Evolutionary conservation across 2,888 invertebrate species (phyloP).

Genomic region (Aspidiotus destructor): DNA sequence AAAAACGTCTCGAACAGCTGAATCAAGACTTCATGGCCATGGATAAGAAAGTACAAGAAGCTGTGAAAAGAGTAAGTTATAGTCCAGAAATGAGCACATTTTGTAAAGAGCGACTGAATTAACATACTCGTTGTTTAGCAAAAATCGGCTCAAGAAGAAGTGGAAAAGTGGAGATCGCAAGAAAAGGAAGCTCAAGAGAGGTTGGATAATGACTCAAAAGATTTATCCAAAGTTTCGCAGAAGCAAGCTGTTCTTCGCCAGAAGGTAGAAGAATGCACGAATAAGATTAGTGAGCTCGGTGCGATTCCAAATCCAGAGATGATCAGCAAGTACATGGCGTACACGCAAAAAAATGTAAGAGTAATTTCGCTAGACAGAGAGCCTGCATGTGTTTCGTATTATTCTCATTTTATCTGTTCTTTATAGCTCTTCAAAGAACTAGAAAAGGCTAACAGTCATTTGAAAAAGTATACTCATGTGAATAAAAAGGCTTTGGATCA

Average conservation of each 20-base stretch:
- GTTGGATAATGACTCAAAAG: slow-evolving; percentile 91
- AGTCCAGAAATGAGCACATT: no score
- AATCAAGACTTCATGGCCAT: slow-evolving; percentile 70
- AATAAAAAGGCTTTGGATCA: slow-evolving; percentile 99
- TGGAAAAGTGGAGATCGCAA: slow-evolving; percentile 58
- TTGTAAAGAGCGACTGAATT: no score
- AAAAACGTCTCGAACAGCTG: slow-evolving; percentile 69
- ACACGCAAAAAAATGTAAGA: slow-evolving; percentile 61
- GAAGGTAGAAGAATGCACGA: slow-evolving; percentile 88
- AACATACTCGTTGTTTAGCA: slow-evolving; percentile 22
- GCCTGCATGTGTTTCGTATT: neutral
- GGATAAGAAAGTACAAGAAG: slow-evolving; percentile 64
- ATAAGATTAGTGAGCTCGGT: slow-evolving; percentile 92
- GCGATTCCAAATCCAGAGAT: slow-evolving; percentile 88
- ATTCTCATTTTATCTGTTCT: slow-evolving; percentile 34
- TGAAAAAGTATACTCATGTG: slow-evolving; percentile 98
- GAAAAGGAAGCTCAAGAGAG: slow-evolving; percentile 88
- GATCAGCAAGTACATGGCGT: slow-evolving; percentile 61
- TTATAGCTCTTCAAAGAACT: slow-evolving; percentile 83
- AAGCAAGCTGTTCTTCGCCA: slow-evolving; percentile 86
- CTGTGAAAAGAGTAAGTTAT: slow-evolving; percentile 49
- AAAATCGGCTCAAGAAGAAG: slow-evolving; percentile 35
- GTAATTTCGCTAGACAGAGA: slow-evolving; percentile 31
- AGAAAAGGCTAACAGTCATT: slow-evolving; percentile 89
- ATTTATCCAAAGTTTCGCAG: slow-evolving; percentile 87